Conservation (phyloP, 2,113 vertebrate genomes). For the Raja brachyura region DNA sequence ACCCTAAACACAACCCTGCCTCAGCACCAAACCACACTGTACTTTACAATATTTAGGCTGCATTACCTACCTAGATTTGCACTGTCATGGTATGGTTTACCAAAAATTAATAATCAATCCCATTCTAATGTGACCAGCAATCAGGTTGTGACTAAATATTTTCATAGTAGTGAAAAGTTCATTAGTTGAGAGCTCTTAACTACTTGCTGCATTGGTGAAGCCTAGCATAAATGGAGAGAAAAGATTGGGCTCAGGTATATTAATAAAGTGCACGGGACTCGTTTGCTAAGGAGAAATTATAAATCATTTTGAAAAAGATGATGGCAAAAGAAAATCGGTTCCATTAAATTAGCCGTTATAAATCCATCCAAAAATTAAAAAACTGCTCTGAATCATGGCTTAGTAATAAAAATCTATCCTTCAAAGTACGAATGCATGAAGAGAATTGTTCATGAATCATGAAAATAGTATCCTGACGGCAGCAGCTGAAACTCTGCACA, state of each 20-base stretch:
- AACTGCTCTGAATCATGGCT: neutral
- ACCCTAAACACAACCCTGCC: too few relatives aligned
- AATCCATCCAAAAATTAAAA: neutral
- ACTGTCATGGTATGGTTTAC: too few relatives aligned
- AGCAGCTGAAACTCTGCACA: neutral
- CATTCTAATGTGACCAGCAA: neutral
- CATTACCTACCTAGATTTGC: too few relatives aligned
- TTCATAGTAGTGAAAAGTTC: neutral
- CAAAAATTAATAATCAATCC: neutral
- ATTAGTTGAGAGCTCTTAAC: neutral
- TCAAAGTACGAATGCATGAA: neutral
- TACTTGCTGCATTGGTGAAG: neutral
- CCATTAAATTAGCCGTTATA: neutral
- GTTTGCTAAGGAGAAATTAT: neutral
- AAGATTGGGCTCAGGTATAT: neutral
- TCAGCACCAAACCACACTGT: too few relatives aligned
- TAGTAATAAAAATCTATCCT: neutral
- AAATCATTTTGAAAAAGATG: neutral
- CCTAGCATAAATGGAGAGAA: neutral
- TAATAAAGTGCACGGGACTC: neutral
- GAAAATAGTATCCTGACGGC: neutral
- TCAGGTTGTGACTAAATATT: neutral
- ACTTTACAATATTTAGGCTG: too few relatives aligned
- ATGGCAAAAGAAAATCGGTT: neutral
- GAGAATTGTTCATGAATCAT: slow-evolving; percentile 15